These are phyloP conservation scores for Aradus depressus DNA, from an alignment of 2,888 invertebrate species.

Conservation along the genomic window DNA sequence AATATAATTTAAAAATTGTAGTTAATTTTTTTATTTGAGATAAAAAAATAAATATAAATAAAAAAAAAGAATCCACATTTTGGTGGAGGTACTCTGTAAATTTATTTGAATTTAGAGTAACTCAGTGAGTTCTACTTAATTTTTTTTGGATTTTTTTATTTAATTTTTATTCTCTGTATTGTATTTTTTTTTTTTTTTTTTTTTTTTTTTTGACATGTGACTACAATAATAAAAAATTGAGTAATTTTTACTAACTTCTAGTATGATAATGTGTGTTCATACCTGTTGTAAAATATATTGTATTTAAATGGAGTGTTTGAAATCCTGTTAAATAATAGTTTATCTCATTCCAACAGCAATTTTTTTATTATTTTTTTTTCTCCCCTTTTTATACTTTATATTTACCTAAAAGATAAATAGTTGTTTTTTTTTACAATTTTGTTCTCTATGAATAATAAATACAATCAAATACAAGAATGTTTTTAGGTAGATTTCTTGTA, in stretches of 20 bases:
- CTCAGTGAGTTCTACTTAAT: conserved; percentile 21
- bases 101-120: conserved; percentile 12
- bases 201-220: too few relatives aligned
- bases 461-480: conserved; percentile 27
- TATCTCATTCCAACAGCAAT: conserved; percentile 24
- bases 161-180: conserved; percentile 4
- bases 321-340: conserved; percentile 6
- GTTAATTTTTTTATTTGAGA: not conserved
- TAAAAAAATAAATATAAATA: conserved; percentile 3
- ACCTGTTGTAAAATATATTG: conserved; percentile 19
- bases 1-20: not conserved
- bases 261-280: conserved; percentile 25
- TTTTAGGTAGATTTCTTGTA: conserved; percentile 21
- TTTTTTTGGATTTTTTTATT: conserved; percentile 13
- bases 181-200: too few relatives aligned
- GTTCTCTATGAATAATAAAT: conserved; percentile 10
- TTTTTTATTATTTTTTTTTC: not conserved
- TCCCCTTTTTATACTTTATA: conserved; percentile 12
- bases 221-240: conserved; percentile 3
- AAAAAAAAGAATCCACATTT: not conserved
- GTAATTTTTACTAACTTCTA: conserved; percentile 16
- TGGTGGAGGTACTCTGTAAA: not conserved
- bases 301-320: conserved; percentile 16
- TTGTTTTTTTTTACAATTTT: conserved; percentile 22
- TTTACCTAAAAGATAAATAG: conserved; percentile 19